These are phyloP conservation scores for Macropus fuliginosus DNA, from an alignment of 2,797 vertebrate genomes.

Conservation along the genomic window DNA sequence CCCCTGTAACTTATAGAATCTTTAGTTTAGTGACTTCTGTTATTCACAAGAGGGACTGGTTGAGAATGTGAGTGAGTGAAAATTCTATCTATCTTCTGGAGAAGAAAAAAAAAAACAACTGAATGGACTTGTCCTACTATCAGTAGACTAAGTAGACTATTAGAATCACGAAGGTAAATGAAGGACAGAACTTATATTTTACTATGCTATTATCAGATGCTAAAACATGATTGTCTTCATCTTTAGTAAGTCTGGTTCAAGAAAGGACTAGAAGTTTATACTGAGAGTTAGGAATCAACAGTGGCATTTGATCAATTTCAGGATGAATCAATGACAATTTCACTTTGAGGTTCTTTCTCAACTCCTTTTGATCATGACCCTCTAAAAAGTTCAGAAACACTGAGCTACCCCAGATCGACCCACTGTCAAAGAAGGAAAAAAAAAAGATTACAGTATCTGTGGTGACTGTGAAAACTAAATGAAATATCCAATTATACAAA, in stretches of 20 bases:
- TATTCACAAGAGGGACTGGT: neutral
- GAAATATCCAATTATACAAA: neutral
- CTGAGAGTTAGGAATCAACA: neutral
- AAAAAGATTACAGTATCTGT: neutral
- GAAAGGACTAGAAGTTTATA: neutral
- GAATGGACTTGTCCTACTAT: neutral
- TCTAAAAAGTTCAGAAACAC: constrained; percentile 22
- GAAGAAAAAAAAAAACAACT: neutral
- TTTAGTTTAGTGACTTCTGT: neutral
- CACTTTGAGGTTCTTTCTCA: neutral
- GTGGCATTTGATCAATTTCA: constrained; percentile 11
- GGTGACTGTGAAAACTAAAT: neutral
- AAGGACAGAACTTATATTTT: neutral
- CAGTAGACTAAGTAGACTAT: neutral
- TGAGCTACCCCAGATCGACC: neutral
- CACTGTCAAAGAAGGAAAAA: neutral
- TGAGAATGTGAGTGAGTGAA: neutral
- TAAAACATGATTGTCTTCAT: constrained; percentile 5
- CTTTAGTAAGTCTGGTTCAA: neutral
- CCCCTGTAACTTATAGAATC: neutral
- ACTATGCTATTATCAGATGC: neutral
- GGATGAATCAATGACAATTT: constrained; percentile 15
- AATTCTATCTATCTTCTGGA: neutral
- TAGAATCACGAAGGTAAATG: neutral
- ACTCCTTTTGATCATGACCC: neutral